phyloP scores from a whole-genome alignment of 1,140 invertebrate genomes.

The Formica exsecta region DNA sequence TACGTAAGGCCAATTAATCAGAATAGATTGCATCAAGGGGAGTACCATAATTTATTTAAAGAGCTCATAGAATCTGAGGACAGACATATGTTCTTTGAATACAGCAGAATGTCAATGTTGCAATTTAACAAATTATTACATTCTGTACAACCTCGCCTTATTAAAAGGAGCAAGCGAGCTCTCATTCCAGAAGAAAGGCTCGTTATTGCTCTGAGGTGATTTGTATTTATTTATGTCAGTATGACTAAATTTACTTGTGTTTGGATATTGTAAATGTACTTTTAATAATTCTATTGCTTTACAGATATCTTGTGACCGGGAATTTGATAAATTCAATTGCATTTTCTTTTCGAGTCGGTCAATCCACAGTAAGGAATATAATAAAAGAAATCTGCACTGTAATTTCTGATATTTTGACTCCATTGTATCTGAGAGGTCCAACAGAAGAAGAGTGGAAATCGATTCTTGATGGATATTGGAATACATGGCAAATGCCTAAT shows the following conservation, averaged over 20 bases:
- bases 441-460: not conserved
- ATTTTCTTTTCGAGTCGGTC: not conserved
- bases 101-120: too few species aligned
- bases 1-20: too few species aligned
- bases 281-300: not conserved
- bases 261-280: not conserved
- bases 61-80: too few species aligned
- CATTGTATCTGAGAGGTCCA: not conserved
- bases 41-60: too few species aligned
- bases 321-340: not conserved
- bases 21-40: too few species aligned
- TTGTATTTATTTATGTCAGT: too few species aligned
- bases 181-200: too few species aligned
- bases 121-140: too few species aligned
- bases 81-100: too few species aligned
- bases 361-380: slow-evolving; percentile 22
- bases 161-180: too few species aligned
- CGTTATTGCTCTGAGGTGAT: too few species aligned
- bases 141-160: too few species aligned
- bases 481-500: slow-evolving; percentile 13
- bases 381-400: not conserved
- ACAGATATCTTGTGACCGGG: not conserved
- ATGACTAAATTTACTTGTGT: not conserved
- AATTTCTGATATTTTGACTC: not conserved
- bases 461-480: not conserved